Evolutionary conservation across 2,797 vertebrate genomes (phyloP), one percentile per base, ranked within the genome.

Genomic region (Notoglanidium macrostoma): DNA sequence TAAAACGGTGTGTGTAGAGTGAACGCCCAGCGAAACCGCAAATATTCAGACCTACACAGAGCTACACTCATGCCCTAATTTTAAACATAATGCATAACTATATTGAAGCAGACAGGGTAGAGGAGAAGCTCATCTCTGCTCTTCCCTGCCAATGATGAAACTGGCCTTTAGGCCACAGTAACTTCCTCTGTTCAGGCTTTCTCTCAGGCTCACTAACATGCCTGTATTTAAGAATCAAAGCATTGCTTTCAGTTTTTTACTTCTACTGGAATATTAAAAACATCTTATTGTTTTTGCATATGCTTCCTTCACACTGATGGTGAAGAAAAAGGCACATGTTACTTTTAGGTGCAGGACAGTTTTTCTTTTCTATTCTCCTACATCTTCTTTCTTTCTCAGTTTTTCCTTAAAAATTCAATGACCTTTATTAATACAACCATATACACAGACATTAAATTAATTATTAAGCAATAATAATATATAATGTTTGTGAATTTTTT

Each of bases 1-100:
- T 49, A 82, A 72, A 59, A 44, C 51, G 79, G 84, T 57, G n/a
- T 86, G 51, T 88, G 51, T 10, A 59, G 68, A 68, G 82, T 84
- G 32, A 84, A 84, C 83, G 35, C 83, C 83, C 70, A 59, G 40
- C 7, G 49, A 70, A 46, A 46, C 83, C 83, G 23, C 83, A 74
- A 74, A 7, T 74, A 84, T 73, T 29, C 35, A 10, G 63, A 23
- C 46, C 63, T 54, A 51, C 81, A 70, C 44, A 70, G 11, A 23
- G 46, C 46, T 35, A 3, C 44, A 70, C 68, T 57, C 49, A 59
- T n/a, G 21, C 3, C 26, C 51, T n/a, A 32, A 61, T 73, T 61
- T 74, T 29, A 85, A 76, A 6, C 70, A 76, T 44, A 61, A 76
- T 63, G 55, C 46, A 32, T 11, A 54, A 46, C 1, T n/a, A 6